Evolutionary conservation across 2,888 invertebrate species (phyloP).

Genomic region (Polia nebulosa): DNA sequence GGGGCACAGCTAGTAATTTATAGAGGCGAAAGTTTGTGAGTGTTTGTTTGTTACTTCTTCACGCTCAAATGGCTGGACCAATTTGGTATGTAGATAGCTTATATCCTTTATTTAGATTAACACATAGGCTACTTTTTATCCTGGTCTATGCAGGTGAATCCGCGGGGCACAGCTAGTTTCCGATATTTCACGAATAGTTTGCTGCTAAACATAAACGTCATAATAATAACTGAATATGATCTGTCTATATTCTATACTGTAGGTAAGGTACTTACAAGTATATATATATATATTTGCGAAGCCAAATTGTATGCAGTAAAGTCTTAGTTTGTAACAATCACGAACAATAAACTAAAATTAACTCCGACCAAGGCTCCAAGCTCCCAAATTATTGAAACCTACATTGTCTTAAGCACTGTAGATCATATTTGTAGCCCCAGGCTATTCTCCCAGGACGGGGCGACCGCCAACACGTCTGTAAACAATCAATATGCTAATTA

Average conservation of each 20-base stretch:
- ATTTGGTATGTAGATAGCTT: no score
- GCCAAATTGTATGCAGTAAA: background rate
- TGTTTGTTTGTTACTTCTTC: no score
- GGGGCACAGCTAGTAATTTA: no score
- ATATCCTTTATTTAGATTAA: no score
- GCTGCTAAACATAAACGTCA: no score
- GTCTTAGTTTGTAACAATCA: background rate
- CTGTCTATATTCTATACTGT: background rate
- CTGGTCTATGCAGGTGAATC: no score
- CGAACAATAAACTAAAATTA: constrained; percentile 26
- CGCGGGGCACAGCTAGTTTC: no score
- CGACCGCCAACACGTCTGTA: constrained; percentile 73
- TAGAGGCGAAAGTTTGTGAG: no score
- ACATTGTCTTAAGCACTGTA: constrained; percentile 50
- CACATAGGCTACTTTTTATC: no score
- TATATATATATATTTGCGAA: background rate
- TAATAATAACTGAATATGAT: background rate
- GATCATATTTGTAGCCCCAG: constrained; percentile 51
- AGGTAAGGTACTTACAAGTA: no score
- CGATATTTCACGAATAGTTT: no score
- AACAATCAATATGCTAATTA: constrained; percentile 87
- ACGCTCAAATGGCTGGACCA: no score
- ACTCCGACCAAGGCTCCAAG: constrained; percentile 2
- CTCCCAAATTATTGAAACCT: constrained; percentile 42
- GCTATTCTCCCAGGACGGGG: constrained; percentile 52